Percentiles rank a stretch among this genome's conserved stretches.
Conservation (phyloP, 2,888 invertebrate genomes). For the Bombyx huttoni region DNA sequence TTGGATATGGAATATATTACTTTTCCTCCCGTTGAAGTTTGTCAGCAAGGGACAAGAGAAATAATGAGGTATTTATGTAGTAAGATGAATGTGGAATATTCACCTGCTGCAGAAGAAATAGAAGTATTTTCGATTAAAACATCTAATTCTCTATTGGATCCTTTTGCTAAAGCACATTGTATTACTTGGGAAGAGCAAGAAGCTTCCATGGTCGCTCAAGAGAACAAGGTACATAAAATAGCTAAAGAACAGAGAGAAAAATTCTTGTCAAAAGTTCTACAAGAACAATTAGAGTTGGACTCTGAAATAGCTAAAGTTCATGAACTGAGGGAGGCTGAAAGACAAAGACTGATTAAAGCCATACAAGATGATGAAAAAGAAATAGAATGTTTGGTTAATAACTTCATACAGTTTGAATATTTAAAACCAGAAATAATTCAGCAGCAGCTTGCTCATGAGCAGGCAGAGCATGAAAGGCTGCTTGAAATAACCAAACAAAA, state of each 20-base stretch:
- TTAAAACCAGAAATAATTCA: conserved; percentile 72
- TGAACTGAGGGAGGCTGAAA: conserved; percentile 75
- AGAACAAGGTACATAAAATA: conserved; percentile 75
- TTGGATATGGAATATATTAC: conserved; percentile 74
- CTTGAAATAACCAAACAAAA: conserved; percentile 73
- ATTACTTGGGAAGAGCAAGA: conserved; percentile 75
- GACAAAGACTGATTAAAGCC: conserved; percentile 72
- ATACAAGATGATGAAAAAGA: conserved; percentile 77
- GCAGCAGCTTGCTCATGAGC: conserved; percentile 77
- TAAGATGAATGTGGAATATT: conserved; percentile 61
- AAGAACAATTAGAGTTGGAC: conserved; percentile 78
- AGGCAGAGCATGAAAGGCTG: conserved; percentile 76
- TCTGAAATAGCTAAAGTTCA: conserved; percentile 78
- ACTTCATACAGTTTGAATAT: conserved; percentile 74
- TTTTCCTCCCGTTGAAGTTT: conserved; percentile 77
- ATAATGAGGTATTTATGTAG: conserved; percentile 77
- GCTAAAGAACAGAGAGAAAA: conserved; percentile 76
- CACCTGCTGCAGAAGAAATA: conserved; percentile 40
- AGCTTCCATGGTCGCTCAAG: conserved; percentile 74
- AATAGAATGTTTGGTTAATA: conserved; percentile 74
- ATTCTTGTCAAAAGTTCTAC: conserved; percentile 62
- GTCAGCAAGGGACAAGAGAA: conserved; percentile 71
- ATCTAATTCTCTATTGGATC: conserved; percentile 37
- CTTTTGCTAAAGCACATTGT: conserved; percentile 36
- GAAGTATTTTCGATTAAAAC: conserved; percentile 33